phyloP scores from a whole-genome alignment of 37 sponge, comb jelly and placozoan genomes.

The Beroe ovata region DNA sequence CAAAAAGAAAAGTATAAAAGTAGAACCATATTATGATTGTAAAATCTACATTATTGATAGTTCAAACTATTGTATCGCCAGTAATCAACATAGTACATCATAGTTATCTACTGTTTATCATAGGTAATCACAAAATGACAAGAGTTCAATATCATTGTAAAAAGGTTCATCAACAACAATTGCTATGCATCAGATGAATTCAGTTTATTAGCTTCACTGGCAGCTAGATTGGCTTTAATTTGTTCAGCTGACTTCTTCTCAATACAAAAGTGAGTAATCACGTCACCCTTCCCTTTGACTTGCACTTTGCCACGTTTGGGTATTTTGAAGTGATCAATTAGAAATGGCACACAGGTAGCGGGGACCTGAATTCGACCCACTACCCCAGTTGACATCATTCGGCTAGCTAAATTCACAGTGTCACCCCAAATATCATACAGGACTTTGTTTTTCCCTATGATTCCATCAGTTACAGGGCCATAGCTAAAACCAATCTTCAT shows the following conservation, averaged over 20 bases:
- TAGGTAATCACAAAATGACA: too few species aligned
- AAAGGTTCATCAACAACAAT: too few species aligned
- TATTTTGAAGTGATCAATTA: constrained; percentile 63
- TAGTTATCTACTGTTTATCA: too few species aligned
- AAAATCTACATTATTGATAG: neutral
- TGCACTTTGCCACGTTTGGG: constrained; percentile 61
- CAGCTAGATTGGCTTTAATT: neutral
- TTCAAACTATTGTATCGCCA: too few species aligned
- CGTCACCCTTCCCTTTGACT: constrained; percentile 66
- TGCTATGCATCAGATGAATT: constrained; percentile 24
- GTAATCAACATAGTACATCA: too few species aligned
- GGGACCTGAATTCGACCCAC: constrained; percentile 40
- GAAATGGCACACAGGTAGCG: constrained; percentile 30
- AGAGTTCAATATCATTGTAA: too few species aligned
- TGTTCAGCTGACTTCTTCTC: constrained; percentile 41
- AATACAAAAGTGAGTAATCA: constrained; percentile 66
- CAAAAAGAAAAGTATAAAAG: neutral
- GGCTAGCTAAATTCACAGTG: constrained; percentile 31
- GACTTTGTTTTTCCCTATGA: constrained; percentile 52
- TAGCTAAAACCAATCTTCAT: constrained; percentile 59
- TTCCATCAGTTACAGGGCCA: constrained; percentile 58
- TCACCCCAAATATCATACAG: constrained; percentile 65
- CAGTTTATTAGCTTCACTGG: neutral
- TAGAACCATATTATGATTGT: neutral
- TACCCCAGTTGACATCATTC: constrained; percentile 59